Evolutionary conservation across 2,888 invertebrate species (phyloP), one percentile per base, ranked within the genome.

Genomic region (Patella pellucida): DNA sequence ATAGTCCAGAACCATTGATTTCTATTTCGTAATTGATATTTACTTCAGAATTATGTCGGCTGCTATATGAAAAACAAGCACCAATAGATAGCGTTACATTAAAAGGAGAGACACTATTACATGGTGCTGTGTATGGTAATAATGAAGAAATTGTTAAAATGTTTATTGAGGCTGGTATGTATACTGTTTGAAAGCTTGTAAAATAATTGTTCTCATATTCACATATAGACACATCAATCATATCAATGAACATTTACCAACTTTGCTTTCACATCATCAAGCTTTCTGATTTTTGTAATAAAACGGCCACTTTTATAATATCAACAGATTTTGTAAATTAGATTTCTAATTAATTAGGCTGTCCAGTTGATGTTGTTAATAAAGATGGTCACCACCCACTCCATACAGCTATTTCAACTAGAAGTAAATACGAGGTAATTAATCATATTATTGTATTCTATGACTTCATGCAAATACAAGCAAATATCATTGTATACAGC

Each of bases 111-210:
- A 85, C 87, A 14, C 76, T 87, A 2, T 83, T 90, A 62, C 90
- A 90, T 85, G 89, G 81, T 68, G 87, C 86, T 71, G 87, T 88
- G 31, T 86, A 84, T 81, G 88, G 89, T 16, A 88, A 88, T 81
- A 85, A 84, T 71, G 78, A 80, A 31, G 81, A 84, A 56, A 79
- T 89, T n/a, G 84, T 89, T 3, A 79, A 85, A 41, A 75, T 84
- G 69, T 80, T 89, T 11, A 82, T 89, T 19, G 76, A 85, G 72
- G 86, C 88, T 78, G 90, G 89, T 89, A 76, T 69, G 77, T 9
- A 52, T 12, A 73, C 3, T 14, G 16, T 27, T 16, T 68, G n/a
- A 16, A 16, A 51, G 41, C 12, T 41, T 11, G 52, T 19, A 11
- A 31, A 69, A 31, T 41, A n/a, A 7, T 69, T 41, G 7, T 9